Conservation (phyloP, 2,113 vertebrate species). For the Stegostoma tigrinum region DNA sequence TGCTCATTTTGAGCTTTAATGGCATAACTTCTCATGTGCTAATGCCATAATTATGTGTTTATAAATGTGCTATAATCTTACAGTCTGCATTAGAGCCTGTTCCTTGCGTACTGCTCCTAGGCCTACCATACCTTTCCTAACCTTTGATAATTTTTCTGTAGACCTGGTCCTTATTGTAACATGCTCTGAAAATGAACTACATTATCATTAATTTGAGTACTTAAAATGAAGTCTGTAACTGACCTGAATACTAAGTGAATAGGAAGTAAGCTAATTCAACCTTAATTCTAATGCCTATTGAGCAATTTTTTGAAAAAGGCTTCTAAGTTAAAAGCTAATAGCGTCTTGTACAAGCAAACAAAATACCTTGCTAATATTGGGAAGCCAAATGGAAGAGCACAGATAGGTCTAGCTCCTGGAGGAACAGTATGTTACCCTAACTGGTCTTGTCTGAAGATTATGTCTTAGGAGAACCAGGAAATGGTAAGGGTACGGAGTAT, state of each 20-base stretch:
- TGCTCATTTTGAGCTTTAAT: background rate
- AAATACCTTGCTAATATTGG: background rate
- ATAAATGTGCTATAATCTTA: background rate
- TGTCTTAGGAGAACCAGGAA: background rate
- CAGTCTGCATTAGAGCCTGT: background rate
- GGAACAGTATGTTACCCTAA: background rate
- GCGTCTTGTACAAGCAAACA: background rate
- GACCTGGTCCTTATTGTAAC: background rate
- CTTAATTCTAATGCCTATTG: background rate
- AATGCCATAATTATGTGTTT: too few species aligned
- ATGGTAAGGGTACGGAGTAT: background rate
- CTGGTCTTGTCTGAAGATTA: background rate
- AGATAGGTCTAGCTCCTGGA: background rate
- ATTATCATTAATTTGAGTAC: background rate
- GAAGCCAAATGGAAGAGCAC: background rate
- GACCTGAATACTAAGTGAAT: background rate
- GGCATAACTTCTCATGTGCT: background rate
- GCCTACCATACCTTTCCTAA: too few species aligned
- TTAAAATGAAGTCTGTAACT: background rate
- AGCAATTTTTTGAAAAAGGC: background rate
- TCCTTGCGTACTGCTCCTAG: background rate
- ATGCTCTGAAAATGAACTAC: background rate
- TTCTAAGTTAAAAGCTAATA: background rate
- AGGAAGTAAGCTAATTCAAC: background rate
- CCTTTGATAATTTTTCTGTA: background rate